phyloP scores from a whole-genome alignment of 2,113 vertebrate genomes.

The Vireo altiloquus region DNA sequence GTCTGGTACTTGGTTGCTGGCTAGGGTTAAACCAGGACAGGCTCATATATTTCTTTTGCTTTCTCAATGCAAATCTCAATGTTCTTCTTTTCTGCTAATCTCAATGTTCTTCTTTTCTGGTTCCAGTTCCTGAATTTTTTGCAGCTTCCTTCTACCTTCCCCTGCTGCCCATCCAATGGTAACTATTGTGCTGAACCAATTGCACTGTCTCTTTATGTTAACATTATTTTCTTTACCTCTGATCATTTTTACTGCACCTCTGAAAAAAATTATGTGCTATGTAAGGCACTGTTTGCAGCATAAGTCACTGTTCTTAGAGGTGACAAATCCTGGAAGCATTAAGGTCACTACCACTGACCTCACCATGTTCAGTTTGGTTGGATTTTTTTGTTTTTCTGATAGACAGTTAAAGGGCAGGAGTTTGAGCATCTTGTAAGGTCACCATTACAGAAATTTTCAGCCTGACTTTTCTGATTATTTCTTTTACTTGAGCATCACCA shows the following conservation, averaged over 20 bases:
- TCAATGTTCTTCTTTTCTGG: background rate
- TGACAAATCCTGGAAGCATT: background rate
- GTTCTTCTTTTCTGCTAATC: background rate
- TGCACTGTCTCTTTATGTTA: background rate
- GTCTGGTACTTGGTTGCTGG: background rate
- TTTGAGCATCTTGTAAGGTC: background rate
- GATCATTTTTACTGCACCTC: background rate
- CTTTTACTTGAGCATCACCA: background rate
- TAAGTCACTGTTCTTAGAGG: background rate
- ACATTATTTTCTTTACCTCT: background rate
- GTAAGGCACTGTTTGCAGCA: background rate
- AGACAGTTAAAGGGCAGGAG: background rate
- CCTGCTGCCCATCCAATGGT: rapidly evolving
- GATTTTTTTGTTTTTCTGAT: background rate
- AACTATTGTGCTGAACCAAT: background rate
- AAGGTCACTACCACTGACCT: background rate
- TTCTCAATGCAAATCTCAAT: background rate
- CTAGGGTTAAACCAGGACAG: background rate
- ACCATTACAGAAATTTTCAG: background rate
- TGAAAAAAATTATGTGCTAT: background rate
- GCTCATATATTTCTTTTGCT: background rate
- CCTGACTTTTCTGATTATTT: background rate
- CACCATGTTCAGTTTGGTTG: background rate
- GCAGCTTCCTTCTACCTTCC: background rate
- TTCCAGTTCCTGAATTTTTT: background rate